Base-by-base conservation (phyloP, 2,888 invertebrate species). In the Phalera bucephala region DNA sequence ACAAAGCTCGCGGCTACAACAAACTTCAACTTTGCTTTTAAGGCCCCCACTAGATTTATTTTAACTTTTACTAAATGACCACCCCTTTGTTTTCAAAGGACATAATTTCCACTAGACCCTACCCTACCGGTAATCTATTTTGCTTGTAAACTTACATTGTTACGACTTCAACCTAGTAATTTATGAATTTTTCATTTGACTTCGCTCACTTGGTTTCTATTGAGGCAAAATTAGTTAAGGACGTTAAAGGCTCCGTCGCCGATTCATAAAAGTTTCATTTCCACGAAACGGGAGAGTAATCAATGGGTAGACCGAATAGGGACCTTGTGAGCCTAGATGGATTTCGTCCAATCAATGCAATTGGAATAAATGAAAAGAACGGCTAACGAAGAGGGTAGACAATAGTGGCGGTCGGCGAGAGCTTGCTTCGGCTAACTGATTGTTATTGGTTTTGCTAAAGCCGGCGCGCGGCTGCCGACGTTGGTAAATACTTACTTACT, bases 261-360 rank as follows among this genome's bases (percentile, higher is more conserved):
- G 45, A 55, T 63, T 69, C 50, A 59, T 56, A 55, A 64, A 69
- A 69, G 62, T 69, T 74, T 64, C 46, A 62, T 63, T 64, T 59
- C 54, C 36, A 52, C 51, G 57, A 61, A 66, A 61, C 49, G 47
- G 58, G 45, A 49, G 64, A 64, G 61, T 63, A 73, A 70, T 74
- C 72, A 75, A 74, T 72, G 64, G 67, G 51, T 41, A 53, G 57
- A n/a, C n/a, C 48, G 41, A 48, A 54, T n/a, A 61, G 53, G 46
- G 50, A 60, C 54, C 63, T 55, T 64, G 53, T 47, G 55, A 57
- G 44, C 57, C 55, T 59, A 75, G 74, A 74, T 72, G 69, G 70
- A 73, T 77, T 76, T 68, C 44, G 61, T 62, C 66, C 74, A 78
- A 78, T 77, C 72, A 77, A 72, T 64, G 64, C 52, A 53, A 56